A percentile compares a stretch with the other conserved stretches of the same genome.
Conservation (phyloP, 92 coral and sea anemone species). For the Meandrina meandrites region DNA sequence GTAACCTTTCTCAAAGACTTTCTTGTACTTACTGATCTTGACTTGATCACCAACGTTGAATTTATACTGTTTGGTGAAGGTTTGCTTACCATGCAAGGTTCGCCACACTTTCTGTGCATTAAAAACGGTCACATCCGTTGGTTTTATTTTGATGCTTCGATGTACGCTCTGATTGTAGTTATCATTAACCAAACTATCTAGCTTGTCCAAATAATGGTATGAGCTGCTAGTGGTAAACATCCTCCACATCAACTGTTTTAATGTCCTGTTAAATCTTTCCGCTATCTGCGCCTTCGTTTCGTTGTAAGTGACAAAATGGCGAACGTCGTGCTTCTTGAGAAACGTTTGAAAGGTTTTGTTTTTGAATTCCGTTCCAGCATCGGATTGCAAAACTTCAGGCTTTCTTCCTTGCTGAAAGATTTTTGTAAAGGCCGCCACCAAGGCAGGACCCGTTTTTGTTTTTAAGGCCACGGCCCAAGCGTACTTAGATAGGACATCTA, state of each 20-base stretch:
- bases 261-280: constrained; percentile 13
- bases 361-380: constrained; percentile 49
- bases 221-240: constrained; percentile 37
- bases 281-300: constrained; percentile 19
- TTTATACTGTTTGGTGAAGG: neutral
- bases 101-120: constrained; percentile 37
- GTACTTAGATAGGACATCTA: neutral
- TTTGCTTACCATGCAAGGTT: neutral
- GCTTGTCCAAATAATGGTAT: constrained; percentile 14
- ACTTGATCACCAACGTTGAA: constrained; percentile 43
- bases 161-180: constrained; percentile 53
- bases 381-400: constrained; percentile 38
- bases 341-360: constrained; percentile 42
- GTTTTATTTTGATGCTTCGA: constrained; percentile 41
- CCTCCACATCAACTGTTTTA: constrained; percentile 27
- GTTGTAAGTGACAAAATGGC: constrained; percentile 19
- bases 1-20: constrained; percentile 48
- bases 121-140: constrained; percentile 13
- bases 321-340: constrained; percentile 30
- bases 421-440: constrained; percentile 31
- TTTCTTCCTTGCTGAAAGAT: constrained; percentile 20
- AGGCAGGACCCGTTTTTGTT: neutral
- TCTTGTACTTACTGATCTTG: constrained; percentile 18
- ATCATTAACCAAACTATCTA: constrained; percentile 10
- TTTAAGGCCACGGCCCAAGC: constrained; percentile 33